phyloP scores from a whole-genome alignment of 2,797 vertebrate genomes.

The Hydrophis major region DNA sequence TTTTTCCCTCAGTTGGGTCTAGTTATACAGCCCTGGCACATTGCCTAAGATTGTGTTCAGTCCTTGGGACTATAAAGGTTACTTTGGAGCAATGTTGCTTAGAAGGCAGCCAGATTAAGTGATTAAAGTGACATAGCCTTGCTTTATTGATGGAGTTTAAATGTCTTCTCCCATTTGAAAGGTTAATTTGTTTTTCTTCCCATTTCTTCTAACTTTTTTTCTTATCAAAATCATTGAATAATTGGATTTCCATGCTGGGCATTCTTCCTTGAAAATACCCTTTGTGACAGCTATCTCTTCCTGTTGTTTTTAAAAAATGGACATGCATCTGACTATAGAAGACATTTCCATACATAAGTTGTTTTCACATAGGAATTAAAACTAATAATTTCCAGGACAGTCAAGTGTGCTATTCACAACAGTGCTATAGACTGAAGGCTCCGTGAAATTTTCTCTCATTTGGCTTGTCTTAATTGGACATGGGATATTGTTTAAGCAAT shows the following conservation, averaged over 20 bases:
- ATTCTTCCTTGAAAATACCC: neutral
- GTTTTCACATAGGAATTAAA: neutral
- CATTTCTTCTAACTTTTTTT: neutral
- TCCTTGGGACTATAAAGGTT: neutral
- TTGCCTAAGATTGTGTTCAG: neutral
- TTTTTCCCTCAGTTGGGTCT: neutral
- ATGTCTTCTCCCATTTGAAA: neutral
- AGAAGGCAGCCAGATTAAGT: neutral
- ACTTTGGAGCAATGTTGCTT: neutral
- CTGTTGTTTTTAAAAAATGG: neutral
- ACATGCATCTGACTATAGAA: neutral
- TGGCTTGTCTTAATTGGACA: neutral
- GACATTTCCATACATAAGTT: neutral
- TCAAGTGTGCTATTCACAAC: neutral
- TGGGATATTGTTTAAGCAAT: neutral
- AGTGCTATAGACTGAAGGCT: conserved; percentile 12
- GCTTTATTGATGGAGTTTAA: neutral
- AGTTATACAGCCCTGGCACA: neutral
- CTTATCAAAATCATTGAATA: neutral
- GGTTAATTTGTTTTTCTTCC: neutral
- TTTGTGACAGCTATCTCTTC: neutral
- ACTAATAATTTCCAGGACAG: neutral
- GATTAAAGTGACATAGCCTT: neutral
- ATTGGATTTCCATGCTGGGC: neutral
- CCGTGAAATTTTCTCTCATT: conserved; percentile 18